Conservation (phyloP, 2,113 vertebrate genomes). For the Mirza zaza region DNA sequence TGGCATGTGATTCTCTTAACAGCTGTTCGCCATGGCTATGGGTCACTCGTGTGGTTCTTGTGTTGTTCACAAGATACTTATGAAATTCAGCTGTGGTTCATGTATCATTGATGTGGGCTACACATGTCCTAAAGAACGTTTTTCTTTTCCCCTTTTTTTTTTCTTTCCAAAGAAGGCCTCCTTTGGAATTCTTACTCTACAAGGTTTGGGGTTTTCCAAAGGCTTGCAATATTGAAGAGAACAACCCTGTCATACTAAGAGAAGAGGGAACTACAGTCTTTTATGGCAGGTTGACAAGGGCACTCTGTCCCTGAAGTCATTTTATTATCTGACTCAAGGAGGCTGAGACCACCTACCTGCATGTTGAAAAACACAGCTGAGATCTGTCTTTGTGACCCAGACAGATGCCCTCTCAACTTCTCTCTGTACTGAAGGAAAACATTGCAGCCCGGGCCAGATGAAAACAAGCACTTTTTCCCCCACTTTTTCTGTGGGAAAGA, state of each 20-base stretch:
- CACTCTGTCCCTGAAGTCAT: slow-evolving; percentile 57
- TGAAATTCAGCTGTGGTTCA: slow-evolving; percentile 54
- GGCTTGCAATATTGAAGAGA: slow-evolving; percentile 52
- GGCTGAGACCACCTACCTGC: slow-evolving; percentile 48
- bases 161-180: slow-evolving; percentile 58
- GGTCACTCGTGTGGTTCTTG: slow-evolving; percentile 68
- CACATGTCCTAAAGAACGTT: slow-evolving; percentile 43
- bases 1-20: slow-evolving; percentile 57
- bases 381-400: slow-evolving; percentile 62
- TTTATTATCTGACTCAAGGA: slow-evolving; percentile 64
- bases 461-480: slow-evolving; percentile 46
- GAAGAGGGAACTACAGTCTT: slow-evolving; percentile 11
- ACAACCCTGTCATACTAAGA: slow-evolving; percentile 48
- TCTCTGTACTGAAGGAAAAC: slow-evolving; percentile 50
- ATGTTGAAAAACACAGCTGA: slow-evolving; percentile 47
- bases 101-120: slow-evolving; percentile 66
- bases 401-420: slow-evolving; percentile 50
- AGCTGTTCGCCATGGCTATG: neutral
- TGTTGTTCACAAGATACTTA: slow-evolving; percentile 61
- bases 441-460: slow-evolving; percentile 56
- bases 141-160: slow-evolving; percentile 66
- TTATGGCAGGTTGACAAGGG: slow-evolving; percentile 51
- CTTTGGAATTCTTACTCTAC: slow-evolving; percentile 63
- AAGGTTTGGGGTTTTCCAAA: slow-evolving; percentile 50
- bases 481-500: slow-evolving; percentile 66